Conservation (phyloP, 2,797 vertebrate species). For the Melanogrammus aeglefinus region DNA sequence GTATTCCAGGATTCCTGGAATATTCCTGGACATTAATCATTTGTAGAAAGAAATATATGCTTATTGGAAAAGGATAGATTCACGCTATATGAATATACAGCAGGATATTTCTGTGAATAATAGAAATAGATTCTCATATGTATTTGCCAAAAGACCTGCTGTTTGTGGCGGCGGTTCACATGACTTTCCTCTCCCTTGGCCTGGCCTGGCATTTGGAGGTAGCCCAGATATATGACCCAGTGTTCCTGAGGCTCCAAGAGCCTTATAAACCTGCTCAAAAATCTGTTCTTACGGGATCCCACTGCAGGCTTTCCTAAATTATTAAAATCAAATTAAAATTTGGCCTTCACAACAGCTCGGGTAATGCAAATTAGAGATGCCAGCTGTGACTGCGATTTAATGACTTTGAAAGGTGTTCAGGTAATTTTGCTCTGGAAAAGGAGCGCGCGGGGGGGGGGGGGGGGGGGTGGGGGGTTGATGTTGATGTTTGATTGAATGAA, state of each 20-base stretch:
- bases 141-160: conserved; percentile 54
- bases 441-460: conserved; percentile 19
- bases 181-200: conserved; percentile 51
- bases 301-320: conserved; percentile 70
- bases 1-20: conserved; percentile 11
- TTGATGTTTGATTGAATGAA: conserved; percentile 46
- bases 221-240: conserved; percentile 63
- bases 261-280: conserved; percentile 70
- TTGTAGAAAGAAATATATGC: conserved; percentile 28
- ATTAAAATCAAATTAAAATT: conserved; percentile 80
- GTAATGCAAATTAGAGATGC: conserved; percentile 75
- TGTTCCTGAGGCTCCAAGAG: conserved; percentile 62
- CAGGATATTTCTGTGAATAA: conserved; percentile 47
- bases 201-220: conserved; percentile 58
- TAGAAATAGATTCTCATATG: conserved; percentile 48
- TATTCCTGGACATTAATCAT: conserved; percentile 31
- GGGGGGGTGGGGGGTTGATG: conserved; percentile 26
- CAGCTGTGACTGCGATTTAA: conserved; percentile 73
- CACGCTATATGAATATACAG: conserved; percentile 43
- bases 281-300: conserved; percentile 67
- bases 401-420: conserved; percentile 67
- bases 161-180: conserved; percentile 45
- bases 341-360: conserved; percentile 75
- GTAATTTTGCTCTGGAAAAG: conserved; percentile 51
- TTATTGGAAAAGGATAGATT: conserved; percentile 36